phyloP scores from a whole-genome alignment of 1,140 invertebrate species.

The Chlorops oryzae region DNA sequence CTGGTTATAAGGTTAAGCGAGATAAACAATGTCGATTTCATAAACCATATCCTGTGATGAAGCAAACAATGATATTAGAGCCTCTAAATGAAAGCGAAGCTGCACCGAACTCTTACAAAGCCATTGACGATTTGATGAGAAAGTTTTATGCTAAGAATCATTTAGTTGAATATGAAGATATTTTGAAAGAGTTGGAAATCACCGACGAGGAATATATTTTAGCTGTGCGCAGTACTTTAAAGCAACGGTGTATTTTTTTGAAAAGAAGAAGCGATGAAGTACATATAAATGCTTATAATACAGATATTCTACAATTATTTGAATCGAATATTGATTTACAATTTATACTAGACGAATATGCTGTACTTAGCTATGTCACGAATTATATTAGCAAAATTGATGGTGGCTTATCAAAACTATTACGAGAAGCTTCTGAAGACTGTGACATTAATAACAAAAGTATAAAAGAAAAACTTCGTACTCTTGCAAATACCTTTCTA shows the following conservation, averaged over 20 bases:
- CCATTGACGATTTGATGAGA: not conserved
- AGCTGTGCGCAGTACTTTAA: no score
- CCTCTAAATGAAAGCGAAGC: not conserved
- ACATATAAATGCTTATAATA: not conserved
- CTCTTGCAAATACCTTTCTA: constrained; percentile 1
- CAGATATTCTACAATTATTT: constrained; percentile 2
- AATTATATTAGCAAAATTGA: constrained; percentile 1
- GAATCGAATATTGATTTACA: constrained; percentile 5
- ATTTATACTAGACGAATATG: not conserved
- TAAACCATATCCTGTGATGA: not conserved
- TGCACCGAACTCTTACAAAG: not conserved
- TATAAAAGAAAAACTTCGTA: not conserved
- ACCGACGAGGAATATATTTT: no score
- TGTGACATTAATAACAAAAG: not conserved
- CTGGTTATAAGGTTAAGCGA: constrained; percentile 1
- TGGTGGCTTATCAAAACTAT: not conserved
- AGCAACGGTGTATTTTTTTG: no score
- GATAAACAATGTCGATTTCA: not conserved
- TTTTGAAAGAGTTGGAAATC: not conserved
- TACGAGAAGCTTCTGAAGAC: constrained; percentile 1
- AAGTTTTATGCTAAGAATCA: not conserved
- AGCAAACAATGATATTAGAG: not conserved
- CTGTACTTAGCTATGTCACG: not conserved
- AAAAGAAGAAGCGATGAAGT: not conserved
- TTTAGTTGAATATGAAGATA: not conserved